A percentile compares a stretch with the other conserved stretches of the same genome.
These are phyloP conservation scores for Hydropsyche betteni DNA, from an alignment of 2,888 invertebrate species.

Conservation along the genomic window DNA sequence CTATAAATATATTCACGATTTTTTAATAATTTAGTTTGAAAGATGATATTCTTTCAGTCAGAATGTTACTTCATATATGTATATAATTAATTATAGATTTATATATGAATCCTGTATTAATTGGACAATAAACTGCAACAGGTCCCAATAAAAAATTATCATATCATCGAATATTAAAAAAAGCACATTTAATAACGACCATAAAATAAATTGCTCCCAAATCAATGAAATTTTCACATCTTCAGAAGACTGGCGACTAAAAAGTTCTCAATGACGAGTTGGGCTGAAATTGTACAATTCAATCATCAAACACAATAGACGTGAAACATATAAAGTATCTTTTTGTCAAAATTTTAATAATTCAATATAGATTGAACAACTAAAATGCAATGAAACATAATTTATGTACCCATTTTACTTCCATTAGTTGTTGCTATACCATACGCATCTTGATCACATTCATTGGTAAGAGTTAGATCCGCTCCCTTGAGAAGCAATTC, in stretches of 20 bases:
- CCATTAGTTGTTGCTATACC: conserved; percentile 76
- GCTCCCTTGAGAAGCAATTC: conserved; percentile 83
- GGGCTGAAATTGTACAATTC: conserved; percentile 67
- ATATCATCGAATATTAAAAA: conserved; percentile 10
- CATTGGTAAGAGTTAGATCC: conserved; percentile 81
- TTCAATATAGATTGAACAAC: neutral
- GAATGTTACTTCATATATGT: neutral
- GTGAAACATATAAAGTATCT: neutral
- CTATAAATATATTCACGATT: too few species aligned
- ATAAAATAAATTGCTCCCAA: conserved; percentile 7
- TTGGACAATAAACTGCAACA: conserved; percentile 17
- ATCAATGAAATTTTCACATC: conserved; percentile 56
- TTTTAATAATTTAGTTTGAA: too few species aligned
- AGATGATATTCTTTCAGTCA: neutral
- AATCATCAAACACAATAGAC: neutral
- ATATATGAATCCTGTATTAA: conserved; percentile 20
- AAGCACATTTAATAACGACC: neutral
- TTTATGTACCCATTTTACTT: conserved; percentile 62
- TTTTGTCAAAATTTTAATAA: neutral
- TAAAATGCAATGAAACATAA: neutral
- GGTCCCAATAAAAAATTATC: conserved; percentile 22
- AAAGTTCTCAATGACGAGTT: conserved; percentile 81
- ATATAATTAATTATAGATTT: conserved; percentile 2
- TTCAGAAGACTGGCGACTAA: conserved; percentile 69
- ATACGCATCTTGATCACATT: conserved; percentile 85